Percentiles rank a stretch among this genome's conserved stretches.
Evolutionary conservation across 2,113 vertebrate species (phyloP).

Genomic region (Notechis scutatus): DNA sequence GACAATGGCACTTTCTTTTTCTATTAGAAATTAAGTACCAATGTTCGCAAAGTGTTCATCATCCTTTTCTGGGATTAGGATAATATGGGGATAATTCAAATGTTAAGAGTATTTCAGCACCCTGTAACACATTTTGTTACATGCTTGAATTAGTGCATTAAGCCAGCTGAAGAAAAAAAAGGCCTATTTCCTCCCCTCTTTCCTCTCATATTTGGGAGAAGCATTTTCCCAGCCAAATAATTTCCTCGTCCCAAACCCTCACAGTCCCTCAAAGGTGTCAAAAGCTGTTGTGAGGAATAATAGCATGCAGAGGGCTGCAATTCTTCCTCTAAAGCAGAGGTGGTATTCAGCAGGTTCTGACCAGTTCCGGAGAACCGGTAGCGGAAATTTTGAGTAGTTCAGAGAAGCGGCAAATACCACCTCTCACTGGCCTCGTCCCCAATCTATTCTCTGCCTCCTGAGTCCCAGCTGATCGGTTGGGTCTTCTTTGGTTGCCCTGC

Average conservation of each 20-base stretch:
- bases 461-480: too few species aligned
- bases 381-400: too few species aligned
- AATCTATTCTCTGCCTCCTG: too few species aligned
- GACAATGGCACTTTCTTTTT: neutral
- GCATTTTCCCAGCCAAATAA: neutral
- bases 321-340: neutral
- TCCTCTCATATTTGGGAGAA: neutral
- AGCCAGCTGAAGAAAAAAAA: slow-evolving; percentile 19
- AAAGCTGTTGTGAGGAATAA: neutral
- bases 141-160: neutral
- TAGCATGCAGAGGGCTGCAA: neutral
- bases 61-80: neutral
- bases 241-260: neutral
- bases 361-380: too few species aligned
- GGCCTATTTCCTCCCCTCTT: neutral
- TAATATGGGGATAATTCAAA: slow-evolving; percentile 1
- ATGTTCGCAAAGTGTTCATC: neutral
- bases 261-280: neutral
- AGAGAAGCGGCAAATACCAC: too few species aligned
- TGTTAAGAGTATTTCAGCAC: neutral
- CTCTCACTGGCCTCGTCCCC: too few species aligned
- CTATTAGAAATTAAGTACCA: neutral
- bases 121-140: slow-evolving; percentile 10
- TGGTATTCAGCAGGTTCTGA: too few species aligned
- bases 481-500: too few species aligned